Evolutionary conservation across 2,797 vertebrate genomes (phyloP).

Genomic region (Xiphophorus birchmanni): DNA sequence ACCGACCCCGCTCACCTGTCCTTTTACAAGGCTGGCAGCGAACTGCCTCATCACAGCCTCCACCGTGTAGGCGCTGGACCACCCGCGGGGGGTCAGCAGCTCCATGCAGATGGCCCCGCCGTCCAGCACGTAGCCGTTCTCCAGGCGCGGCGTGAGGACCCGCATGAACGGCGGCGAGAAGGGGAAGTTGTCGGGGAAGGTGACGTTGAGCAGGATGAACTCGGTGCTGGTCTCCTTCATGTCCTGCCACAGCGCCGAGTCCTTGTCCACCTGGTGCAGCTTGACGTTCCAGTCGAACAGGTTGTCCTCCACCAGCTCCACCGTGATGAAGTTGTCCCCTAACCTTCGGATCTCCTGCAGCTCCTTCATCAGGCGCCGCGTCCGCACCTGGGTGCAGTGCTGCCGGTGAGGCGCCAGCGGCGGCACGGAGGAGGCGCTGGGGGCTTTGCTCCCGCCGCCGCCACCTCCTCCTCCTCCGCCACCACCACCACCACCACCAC

Average conservation of each 20-base stretch:
- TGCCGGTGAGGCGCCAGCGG: conserved; percentile 88
- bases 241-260: conserved; percentile 99
- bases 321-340: conserved; percentile 97
- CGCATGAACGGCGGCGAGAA: conserved; percentile 99
- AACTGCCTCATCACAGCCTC: conserved; percentile 99
- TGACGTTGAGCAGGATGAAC: conserved; percentile 98
- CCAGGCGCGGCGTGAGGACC: conserved; percentile 95
- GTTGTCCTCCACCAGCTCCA: conserved; percentile 99
- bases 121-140: conserved; percentile 99
- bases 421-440: conserved; percentile 79
- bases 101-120: conserved; percentile 99
- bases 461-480: background rate
- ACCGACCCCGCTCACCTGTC: conserved; percentile 88
- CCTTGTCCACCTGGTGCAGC: conserved; percentile 99
- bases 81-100: conserved; percentile 97
- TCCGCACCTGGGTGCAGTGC: conserved; percentile 97
- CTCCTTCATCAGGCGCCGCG: conserved; percentile 98
- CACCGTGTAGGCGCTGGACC: conserved; percentile 99
- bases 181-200: conserved; percentile 99
- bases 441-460: conserved; percentile 76
- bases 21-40: conserved; percentile 97
- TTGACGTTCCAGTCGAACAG: conserved; percentile 99
- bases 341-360: conserved; percentile 97
- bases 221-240: conserved; percentile 99
- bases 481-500: conserved; percentile 40